A percentile compares a stretch with the other conserved stretches of the same genome.
Evolutionary conservation across 2,888 invertebrate species (phyloP).

Genomic region (Odontomyia ornata): DNA sequence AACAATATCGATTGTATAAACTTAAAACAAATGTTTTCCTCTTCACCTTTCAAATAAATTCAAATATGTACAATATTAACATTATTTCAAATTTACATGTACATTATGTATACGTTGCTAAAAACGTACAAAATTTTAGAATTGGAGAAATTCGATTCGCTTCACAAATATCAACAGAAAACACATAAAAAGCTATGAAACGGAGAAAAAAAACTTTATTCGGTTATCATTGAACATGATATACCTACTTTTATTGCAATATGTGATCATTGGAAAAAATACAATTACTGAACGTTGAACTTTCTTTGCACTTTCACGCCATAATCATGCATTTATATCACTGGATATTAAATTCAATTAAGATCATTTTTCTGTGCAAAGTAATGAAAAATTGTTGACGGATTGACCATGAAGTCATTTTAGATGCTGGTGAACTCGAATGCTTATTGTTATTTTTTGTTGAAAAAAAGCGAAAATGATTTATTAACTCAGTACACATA

Average conservation of each 20-base stretch:
- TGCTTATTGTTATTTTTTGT: no score
- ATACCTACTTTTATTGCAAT: not conserved
- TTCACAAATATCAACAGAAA: not conserved
- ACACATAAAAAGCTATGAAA: no score
- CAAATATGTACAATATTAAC: no score
- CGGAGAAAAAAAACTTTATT: not conserved
- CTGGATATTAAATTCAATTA: constrained; percentile 14
- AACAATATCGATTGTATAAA: no score
- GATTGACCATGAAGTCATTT: not conserved
- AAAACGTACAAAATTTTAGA: not conserved
- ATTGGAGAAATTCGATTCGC: not conserved
- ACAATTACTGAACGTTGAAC: not conserved
- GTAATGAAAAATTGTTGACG: not conserved
- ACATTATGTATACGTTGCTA: not conserved
- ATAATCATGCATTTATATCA: not conserved
- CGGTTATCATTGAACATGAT: not conserved
- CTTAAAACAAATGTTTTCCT: no score
- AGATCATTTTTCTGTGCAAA: not conserved
- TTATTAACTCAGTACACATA: no score
- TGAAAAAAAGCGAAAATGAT: no score
- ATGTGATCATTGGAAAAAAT: not conserved
- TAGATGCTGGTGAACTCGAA: not conserved
- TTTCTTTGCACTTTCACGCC: constrained; percentile 14
- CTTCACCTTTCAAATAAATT: no score
- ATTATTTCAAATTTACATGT: not conserved